A percentile compares a stretch with the other conserved stretches of the same genome.
Evolutionary conservation across 2,113 vertebrate species (phyloP).

Genomic region (Scolopax mira): DNA sequence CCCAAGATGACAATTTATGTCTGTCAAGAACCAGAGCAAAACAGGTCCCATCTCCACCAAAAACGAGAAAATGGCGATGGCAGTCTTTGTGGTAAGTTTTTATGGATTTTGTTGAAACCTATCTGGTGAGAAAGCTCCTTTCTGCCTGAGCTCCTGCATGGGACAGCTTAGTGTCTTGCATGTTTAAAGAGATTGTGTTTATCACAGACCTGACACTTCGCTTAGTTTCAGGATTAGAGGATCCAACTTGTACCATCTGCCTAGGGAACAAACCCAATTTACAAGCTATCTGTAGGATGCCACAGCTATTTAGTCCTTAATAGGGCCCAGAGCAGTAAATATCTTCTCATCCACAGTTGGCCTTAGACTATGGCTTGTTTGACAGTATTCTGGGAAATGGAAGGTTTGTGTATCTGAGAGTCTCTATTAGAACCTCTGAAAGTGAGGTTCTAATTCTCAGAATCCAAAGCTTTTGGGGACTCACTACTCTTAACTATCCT

Average conservation of each 20-base stretch:
- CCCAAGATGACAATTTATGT: conserved; percentile 94
- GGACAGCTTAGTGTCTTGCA: not conserved
- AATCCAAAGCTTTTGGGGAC: not conserved
- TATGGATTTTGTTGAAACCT: not conserved
- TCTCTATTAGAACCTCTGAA: not conserved
- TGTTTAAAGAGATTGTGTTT: not conserved
- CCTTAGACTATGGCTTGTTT: not conserved
- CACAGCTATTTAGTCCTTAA: not conserved
- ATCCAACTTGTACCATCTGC: not conserved
- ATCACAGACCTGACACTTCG: not conserved
- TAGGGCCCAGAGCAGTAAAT: not conserved
- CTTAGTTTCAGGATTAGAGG: not conserved
- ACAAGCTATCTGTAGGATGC: not conserved
- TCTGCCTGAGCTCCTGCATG: not conserved
- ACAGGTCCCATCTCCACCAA: conserved; percentile 70
- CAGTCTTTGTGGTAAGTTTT: conserved; percentile 75
- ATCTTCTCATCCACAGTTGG: not conserved
- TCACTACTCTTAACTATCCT: not conserved
- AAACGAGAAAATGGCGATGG: conserved; percentile 72
- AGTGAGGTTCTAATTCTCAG: not conserved
- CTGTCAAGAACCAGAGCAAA: conserved; percentile 86
- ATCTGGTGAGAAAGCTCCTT: not conserved
- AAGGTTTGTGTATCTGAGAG: not conserved
- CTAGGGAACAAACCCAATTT: not conserved
- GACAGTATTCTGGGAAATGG: not conserved